Base-by-base conservation (phyloP, 92 coral and sea anemone genomes). In the Nematostella vectensis region DNA sequence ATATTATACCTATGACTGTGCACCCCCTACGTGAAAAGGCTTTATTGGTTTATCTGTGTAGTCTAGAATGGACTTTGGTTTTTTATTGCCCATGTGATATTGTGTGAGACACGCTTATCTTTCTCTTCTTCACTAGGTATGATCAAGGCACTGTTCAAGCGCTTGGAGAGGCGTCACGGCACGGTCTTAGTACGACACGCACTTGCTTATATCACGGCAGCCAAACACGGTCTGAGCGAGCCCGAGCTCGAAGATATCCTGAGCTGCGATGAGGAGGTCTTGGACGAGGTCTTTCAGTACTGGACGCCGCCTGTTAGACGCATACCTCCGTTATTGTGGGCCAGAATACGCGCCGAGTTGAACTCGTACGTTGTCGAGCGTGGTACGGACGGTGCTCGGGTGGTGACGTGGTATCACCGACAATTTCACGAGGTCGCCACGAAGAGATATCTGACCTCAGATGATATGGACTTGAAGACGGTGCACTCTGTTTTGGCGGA, bases 381-480 rank as follows among this genome's bases (percentile, higher is more conserved):
- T 25, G 81, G 74, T 57, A 77, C 58, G 42, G 78, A 93, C 58
- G 96, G 96, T 11, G 77, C 74, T 59, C 77, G 78, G 3, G 56
- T 93, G 52, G 33, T 80, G 37, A 78, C 93, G 25, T 93, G 99
- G 99, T 65, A 61, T n/a, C 87, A 93, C 55, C 85, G 78, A 47
- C 79, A 82, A 37, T 71, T 93, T 57, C 82, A 81, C 19, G 89
- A 93, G 25, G 76, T 87, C 25, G 96, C 91, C 11, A 60, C 68
- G 38, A 88, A 82, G 69, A 66, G 87, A 44, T 93, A 86, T 60
- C 69, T 93, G 27, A 75, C 74, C 29, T 50, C 75, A 4, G 62
- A 68, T 42, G 77, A 68, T 25, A 70, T 39, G 26, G 85, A 69
- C 36, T 57, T 75, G 44, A 54, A 54, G 39, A 65, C 40, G 52